Evolutionary conservation across 2,113 vertebrate genomes (phyloP).

Genomic region (Cyprinodon variegatus): DNA sequence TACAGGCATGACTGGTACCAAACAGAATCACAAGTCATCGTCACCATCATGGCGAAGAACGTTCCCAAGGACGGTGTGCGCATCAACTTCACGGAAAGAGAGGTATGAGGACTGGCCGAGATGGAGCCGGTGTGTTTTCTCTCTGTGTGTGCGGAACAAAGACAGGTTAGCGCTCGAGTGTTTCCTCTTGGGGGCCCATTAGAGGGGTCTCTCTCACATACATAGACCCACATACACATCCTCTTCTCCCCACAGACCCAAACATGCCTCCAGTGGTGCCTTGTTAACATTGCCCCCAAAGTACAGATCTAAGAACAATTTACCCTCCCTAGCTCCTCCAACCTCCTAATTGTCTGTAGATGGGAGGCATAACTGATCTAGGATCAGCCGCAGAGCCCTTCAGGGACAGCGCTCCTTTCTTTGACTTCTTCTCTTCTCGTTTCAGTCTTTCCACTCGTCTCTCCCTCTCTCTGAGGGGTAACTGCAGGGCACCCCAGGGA

Average conservation of each 20-base stretch:
- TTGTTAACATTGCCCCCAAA: conserved; percentile 76
- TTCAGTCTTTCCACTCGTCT: conserved; percentile 33
- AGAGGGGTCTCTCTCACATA: conserved; percentile 53
- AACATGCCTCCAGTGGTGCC: conserved; percentile 75
- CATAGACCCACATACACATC: conserved; percentile 20
- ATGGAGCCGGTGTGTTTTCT: conserved; percentile 13
- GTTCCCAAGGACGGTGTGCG: conserved; percentile 86
- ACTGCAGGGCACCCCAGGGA: conserved; percentile 71
- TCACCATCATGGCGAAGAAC: conserved; percentile 95
- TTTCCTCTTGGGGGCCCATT: conserved; percentile 73
- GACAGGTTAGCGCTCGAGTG: conserved; percentile 64
- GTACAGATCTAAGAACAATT: conserved; percentile 77
- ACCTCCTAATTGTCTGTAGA: conserved; percentile 74
- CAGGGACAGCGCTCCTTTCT: conserved; percentile 51
- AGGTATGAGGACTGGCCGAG: conserved; percentile 79
- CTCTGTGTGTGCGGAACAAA: conserved; percentile 39
- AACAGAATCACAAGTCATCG: conserved; percentile 94
- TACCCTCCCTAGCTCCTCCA: conserved; percentile 71
- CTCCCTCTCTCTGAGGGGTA: conserved; percentile 60
- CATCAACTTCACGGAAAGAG: conserved; percentile 86
- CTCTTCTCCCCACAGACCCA: conserved; percentile 62
- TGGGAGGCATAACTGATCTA: conserved; percentile 69
- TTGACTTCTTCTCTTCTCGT: conserved; percentile 39
- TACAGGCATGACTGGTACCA: conserved; percentile 95
- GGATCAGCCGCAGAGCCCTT: conserved; percentile 58